These are phyloP conservation scores for Neoascia interrupta DNA, from an alignment of 2,888 invertebrate genomes.

Conservation along the genomic window DNA sequence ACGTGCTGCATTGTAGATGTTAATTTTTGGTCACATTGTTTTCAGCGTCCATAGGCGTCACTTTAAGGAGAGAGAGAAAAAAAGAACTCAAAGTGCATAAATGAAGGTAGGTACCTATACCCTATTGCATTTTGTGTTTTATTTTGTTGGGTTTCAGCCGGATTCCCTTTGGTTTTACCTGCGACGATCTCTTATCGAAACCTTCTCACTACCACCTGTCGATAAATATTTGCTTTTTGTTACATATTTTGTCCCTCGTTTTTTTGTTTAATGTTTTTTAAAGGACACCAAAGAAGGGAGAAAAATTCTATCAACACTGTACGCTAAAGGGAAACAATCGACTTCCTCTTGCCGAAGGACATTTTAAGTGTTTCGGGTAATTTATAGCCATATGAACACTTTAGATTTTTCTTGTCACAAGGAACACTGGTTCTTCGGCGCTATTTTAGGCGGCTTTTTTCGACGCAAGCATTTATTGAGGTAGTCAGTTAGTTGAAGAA, in stretches of 20 bases:
- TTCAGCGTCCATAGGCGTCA: constrained; percentile 46
- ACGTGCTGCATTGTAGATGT: constrained; percentile 37
- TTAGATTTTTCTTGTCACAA: too few species aligned
- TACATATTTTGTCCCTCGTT: constrained; percentile 14
- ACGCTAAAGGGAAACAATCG: constrained; percentile 42
- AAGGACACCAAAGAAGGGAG: constrained; percentile 20
- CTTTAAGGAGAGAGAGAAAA: constrained; percentile 1
- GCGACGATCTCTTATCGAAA: constrained; percentile 38
- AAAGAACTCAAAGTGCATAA: not conserved
- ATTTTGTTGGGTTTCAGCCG: constrained; percentile 13
- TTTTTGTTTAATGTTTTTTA: constrained; percentile 1
- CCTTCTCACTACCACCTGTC: constrained; percentile 57
- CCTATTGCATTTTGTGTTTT: constrained; percentile 1
- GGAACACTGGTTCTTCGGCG: too few species aligned
- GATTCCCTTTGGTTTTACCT: constrained; percentile 41
- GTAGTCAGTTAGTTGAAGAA: too few species aligned
- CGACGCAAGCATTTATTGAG: too few species aligned
- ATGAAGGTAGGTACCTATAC: not conserved
- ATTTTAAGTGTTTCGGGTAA: constrained; percentile 51
- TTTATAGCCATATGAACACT: constrained; percentile 51
- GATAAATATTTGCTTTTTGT: constrained; percentile 57
- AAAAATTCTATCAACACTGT: constrained; percentile 53
- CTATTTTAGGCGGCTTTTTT: too few species aligned
- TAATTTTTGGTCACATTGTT: constrained; percentile 40
- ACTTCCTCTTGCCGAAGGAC: constrained; percentile 61